Conservation (phyloP, 30 jellyfish, hydroid and myxozoan species). For the Rhopilema esculentum region DNA sequence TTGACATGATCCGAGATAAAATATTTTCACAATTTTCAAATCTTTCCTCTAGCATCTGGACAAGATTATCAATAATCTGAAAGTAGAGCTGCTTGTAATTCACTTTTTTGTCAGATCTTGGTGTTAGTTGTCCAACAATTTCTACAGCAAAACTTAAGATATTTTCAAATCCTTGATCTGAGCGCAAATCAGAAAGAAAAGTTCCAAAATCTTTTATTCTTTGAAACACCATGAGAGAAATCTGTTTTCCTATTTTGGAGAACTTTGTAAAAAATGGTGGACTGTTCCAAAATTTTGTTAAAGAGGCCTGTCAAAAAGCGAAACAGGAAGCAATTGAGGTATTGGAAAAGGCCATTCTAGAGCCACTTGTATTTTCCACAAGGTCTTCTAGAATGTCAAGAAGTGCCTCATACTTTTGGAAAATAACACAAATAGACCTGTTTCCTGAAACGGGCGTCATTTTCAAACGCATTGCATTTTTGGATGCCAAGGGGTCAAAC, state of each 20-base stretch:
- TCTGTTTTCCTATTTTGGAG: conserved; percentile 54
- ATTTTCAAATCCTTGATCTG: conserved; percentile 7
- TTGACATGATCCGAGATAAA: conserved; percentile 27
- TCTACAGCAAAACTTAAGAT: neutral
- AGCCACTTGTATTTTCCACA: conserved; percentile 34
- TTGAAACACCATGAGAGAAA: conserved; percentile 21
- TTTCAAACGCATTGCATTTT: too few relatives aligned
- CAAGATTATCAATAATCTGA: conserved; percentile 42
- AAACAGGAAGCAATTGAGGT: conserved; percentile 51
- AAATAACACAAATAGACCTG: conserved; percentile 21
- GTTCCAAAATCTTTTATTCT: conserved; percentile 25
- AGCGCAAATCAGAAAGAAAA: conserved; percentile 18
- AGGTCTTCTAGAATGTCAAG: conserved; percentile 19
- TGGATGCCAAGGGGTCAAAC: too few relatives aligned
- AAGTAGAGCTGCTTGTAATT: conserved; percentile 44
- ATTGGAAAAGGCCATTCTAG: conserved; percentile 57
- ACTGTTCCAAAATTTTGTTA: conserved; percentile 26
- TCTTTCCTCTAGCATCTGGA: conserved; percentile 28
- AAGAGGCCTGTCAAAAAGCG: conserved; percentile 32
- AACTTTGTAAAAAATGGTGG: conserved; percentile 40
- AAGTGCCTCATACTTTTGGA: conserved; percentile 4
- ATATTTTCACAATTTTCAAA: conserved; percentile 21
- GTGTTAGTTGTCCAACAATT: conserved; percentile 21
- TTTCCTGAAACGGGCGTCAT: too few relatives aligned
- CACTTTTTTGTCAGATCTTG: conserved; percentile 14